Evolutionary conservation across 2,113 vertebrate species (phyloP), one percentile per base, ranked within the genome.

Genomic region (Ondatra zibethicus): DNA sequence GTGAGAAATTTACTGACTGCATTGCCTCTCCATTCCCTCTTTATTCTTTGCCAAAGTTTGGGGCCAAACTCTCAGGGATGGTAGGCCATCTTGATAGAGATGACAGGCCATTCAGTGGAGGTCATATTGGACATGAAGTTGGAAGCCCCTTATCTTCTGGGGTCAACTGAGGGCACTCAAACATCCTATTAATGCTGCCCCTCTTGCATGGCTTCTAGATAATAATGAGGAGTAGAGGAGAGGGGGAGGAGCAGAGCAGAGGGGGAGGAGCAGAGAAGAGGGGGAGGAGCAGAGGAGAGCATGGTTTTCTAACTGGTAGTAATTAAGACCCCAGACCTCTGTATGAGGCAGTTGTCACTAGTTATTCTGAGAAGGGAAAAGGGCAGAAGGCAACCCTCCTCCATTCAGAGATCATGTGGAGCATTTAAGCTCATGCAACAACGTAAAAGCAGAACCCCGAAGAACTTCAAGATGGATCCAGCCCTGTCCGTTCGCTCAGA

Each of bases 401-500:
- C 50, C 68, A 47, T 23, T 78, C 19, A n/a, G 52, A 73, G 23
- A 4, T 78, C 93, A 63, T 29, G 21, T 52, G 39, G 11, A 89
- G 0, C 6, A 17, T 5, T 76, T 70, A 86, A 86, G 7, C 66
- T 93, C n/a, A 65, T 3, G 11, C 47, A 61, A 52, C 25, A 77
- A 5, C 12, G 45, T 33, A 86, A 81, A 91, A 87, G 73, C 55
- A 88, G 81, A 94, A 58, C 23, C 39, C 39, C 14, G 7, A 52
- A 93, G 47, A 76, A 72, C 45, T 85, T 94, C 36, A 58, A 91
- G 29, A 39, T 82, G 61, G 85, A 47, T 12, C 80, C 47, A 92
- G 63, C 7, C 31, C 9, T 47, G 23, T 75, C 89, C 73, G 61
- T 86, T 86, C 61, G 61, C 45, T 87, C 36, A 89, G 50, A 81